Percentiles rank a stretch among this genome's conserved stretches.
Conservation (phyloP, 92 coral and sea anemone genomes). For the Anthopleura xanthogrammica region DNA sequence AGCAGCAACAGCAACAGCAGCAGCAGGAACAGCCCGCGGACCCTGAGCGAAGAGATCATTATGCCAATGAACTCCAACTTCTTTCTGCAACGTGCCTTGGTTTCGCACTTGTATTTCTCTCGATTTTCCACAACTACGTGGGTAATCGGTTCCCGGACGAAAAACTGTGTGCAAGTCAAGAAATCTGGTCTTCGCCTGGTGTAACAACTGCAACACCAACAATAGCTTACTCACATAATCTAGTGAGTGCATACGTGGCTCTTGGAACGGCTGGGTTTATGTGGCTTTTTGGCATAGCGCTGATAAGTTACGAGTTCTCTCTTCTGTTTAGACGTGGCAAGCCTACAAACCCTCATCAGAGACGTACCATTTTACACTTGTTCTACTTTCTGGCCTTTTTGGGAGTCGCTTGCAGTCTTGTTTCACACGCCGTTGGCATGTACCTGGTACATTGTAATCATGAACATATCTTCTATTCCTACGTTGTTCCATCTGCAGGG, state of each 20-base stretch:
- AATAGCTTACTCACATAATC: neutral
- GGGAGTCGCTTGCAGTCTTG: constrained; percentile 19
- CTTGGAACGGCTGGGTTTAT: constrained; percentile 16
- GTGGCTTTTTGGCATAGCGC: constrained; percentile 29
- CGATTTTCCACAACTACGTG: no score
- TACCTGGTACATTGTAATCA: constrained; percentile 15
- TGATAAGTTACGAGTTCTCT: constrained; percentile 19
- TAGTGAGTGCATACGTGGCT: constrained; percentile 10
- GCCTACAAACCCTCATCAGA: neutral
- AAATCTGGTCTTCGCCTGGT: no score
- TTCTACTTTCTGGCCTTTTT: constrained; percentile 6
- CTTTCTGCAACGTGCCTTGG: no score
- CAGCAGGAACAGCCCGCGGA: no score
- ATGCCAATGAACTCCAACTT: no score
- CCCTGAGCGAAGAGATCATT: no score
- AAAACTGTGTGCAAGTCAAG: no score
- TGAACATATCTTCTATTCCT: neutral
- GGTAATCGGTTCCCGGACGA: no score
- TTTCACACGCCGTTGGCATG: constrained; percentile 13
- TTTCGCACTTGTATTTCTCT: no score
- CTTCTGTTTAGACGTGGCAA: constrained; percentile 6
- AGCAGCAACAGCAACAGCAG: no score
- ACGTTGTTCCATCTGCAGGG: neutral
- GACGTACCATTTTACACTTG: neutral
- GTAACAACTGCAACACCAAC: neutral